phyloP scores from a whole-genome alignment of 2,113 vertebrate species.

The Neodon shergylaensis region DNA sequence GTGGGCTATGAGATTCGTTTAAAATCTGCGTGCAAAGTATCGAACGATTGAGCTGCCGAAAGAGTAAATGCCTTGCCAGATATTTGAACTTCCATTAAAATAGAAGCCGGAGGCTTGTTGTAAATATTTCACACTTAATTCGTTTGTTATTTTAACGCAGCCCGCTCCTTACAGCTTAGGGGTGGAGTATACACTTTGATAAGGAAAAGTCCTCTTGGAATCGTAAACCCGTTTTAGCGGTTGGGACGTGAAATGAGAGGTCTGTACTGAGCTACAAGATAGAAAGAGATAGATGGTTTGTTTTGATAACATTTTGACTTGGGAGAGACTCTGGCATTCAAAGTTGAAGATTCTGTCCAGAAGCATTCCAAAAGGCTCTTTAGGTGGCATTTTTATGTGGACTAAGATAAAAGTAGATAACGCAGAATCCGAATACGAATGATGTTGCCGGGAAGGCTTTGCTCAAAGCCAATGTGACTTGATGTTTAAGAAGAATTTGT shows the following conservation, averaged over 20 bases:
- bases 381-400: conserved; percentile 25
- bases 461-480: neutral
- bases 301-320: conserved; percentile 82
- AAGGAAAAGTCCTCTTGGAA: conserved; percentile 76
- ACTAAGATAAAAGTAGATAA: conserved; percentile 43
- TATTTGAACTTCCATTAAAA: conserved; percentile 73
- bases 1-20: neutral
- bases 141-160: conserved; percentile 80
- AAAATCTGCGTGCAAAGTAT: neutral
- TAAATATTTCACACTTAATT: conserved; percentile 82
- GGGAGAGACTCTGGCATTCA: conserved; percentile 57
- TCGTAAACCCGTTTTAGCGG: conserved; percentile 75
- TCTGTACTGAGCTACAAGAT: conserved; percentile 74
- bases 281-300: conserved; percentile 80
- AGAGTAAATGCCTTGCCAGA: neutral
- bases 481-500: neutral
- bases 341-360: conserved; percentile 63
- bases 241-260: conserved; percentile 74
- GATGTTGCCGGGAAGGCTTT: neutral
- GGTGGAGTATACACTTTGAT: conserved; percentile 74
- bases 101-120: conserved; percentile 54
- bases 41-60: neutral
- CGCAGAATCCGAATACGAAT: neutral
- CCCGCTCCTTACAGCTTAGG: conserved; percentile 61
- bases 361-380: conserved; percentile 51